Evolutionary conservation across 2,888 invertebrate genomes (phyloP), one percentile per base, ranked within the genome.

Genomic region (Yponomeuta plumbellus): DNA sequence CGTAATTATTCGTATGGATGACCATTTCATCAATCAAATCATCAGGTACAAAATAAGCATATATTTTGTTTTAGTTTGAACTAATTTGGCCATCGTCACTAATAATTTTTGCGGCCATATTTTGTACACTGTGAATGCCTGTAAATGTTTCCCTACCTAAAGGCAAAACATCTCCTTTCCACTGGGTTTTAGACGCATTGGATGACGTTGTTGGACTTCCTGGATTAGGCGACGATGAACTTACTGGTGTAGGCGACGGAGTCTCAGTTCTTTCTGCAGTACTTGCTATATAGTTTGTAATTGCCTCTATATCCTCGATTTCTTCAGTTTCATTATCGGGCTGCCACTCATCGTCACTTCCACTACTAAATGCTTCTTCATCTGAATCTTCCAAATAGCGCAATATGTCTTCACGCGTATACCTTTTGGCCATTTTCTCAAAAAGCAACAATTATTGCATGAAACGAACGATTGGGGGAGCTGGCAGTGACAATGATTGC

Each of bases 11-110:
- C 20, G 69, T 71, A 67, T 70, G 69, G 69, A 67, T 69, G 17
- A 70, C 68, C 70, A 70, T 71, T 66, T 69, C 70, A 39, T 70
- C 69, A 69, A 71, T 71, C 40, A 71, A 69, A 26, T 64, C 62
- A 67, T 65, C 68, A 22, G 68, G 65, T 65, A 68, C 67, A 68
- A 69, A 70, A 68, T 69, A 69, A 3, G n/a, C 68, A 68, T 69
- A 70, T 11, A 71, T 70, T 70, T 71, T 69, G 4, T 2, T 70
- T 59, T 70, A 69, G 4, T 2, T 70, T 59, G 70, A 69, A 22
- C 20, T 44, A 68, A 70, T 63, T 61, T 20, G 66, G 39, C 69
- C 69, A 67, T 70, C 70, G 40, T 70, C 68, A 61, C 20, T 39
- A 64, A 59, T 67, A 67, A 70, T 61, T n/a, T n/a, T n/a, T 57